Evolutionary conservation across 2,888 invertebrate species (phyloP).

Genomic region (Lamellibrachia satsuma): DNA sequence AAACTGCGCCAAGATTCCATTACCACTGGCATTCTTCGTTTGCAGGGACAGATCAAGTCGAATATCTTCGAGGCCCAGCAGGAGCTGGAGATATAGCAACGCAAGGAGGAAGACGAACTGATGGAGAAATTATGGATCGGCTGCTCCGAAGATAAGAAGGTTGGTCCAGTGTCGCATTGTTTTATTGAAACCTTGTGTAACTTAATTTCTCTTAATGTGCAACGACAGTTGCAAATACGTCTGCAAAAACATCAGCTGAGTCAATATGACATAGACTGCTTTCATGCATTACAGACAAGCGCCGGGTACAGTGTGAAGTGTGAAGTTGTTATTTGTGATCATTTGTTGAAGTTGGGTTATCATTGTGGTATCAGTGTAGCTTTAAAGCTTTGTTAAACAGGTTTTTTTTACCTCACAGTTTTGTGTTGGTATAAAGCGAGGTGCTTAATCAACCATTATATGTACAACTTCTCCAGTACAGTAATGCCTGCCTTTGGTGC

Average conservation of each 20-base stretch:
- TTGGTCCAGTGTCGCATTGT: neutral
- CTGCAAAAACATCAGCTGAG: neutral
- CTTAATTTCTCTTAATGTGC: neutral
- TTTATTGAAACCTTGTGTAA: neutral
- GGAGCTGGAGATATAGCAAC: conserved; percentile 56
- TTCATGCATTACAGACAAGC: too few species aligned
- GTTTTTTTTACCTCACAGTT: too few species aligned
- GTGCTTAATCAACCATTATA: too few species aligned
- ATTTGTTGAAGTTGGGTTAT: too few species aligned
- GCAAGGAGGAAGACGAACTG: conserved; percentile 62
- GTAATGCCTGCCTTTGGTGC: neutral
- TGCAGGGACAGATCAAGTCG: conserved; percentile 8
- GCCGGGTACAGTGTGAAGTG: too few species aligned
- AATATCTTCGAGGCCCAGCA: conserved; percentile 61
- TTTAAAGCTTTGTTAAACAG: too few species aligned
- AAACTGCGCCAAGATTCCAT: neutral
- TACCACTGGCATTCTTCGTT: neutral
- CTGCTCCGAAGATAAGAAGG: conserved; percentile 32
- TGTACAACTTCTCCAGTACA: too few species aligned
- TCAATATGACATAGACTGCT: neutral
- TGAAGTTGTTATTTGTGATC: too few species aligned
- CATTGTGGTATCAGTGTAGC: too few species aligned
- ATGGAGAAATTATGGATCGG: conserved; percentile 53
- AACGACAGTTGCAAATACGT: neutral
- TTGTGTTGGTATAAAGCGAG: neutral